A percentile compares a stretch with the other conserved stretches of the same genome.
phyloP scores from a whole-genome alignment of 1,140 invertebrate genomes.

The Lepidurus apus region DNA sequence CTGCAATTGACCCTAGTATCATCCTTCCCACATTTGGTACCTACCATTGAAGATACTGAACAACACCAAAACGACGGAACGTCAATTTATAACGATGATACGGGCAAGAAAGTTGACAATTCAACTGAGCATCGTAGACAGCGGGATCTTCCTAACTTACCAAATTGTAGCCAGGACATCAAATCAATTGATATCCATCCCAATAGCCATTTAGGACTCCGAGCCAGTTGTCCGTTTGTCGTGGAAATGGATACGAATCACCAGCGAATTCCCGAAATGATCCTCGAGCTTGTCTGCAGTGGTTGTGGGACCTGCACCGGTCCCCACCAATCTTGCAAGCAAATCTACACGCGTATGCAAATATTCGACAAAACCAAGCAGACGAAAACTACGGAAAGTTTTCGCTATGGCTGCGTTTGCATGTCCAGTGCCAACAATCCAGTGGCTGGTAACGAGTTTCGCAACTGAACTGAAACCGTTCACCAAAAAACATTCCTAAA shows the following conservation, averaged over 20 bases:
- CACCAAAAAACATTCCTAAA: not conserved
- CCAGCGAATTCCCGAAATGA: not conserved
- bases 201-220: not conserved
- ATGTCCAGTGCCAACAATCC: not conserved
- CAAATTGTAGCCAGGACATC: not conserved
- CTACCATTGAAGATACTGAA: not conserved
- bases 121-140: not conserved
- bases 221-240: not conserved
- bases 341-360: not conserved
- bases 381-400: not conserved
- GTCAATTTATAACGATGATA: not conserved
- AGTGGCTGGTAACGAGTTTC: not conserved
- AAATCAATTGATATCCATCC: not conserved
- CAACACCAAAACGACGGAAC: not conserved
- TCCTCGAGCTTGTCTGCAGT: not conserved
- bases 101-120: not conserved
- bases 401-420: conserved; percentile 5
- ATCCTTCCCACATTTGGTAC: not conserved
- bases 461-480: not conserved
- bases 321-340: not conserved
- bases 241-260: not conserved
- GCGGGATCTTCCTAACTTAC: not conserved
- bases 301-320: not conserved
- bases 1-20: not conserved
- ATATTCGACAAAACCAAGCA: not conserved